phyloP scores from a whole-genome alignment of 2,113 vertebrate genomes.

The Seriola quinqueradiata region DNA sequence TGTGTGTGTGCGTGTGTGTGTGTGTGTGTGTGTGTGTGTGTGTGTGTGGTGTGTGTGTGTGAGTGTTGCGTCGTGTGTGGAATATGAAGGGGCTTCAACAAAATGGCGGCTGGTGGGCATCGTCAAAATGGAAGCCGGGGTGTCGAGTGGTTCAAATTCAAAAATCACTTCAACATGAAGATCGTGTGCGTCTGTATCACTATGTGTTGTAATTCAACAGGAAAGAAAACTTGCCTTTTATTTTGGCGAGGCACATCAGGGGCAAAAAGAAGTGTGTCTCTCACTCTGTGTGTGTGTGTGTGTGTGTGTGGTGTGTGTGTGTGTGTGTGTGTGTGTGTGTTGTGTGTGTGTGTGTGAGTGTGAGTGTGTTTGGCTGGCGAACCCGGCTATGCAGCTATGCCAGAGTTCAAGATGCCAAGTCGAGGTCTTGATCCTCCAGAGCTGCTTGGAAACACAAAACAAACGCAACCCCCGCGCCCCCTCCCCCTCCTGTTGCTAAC shows the following conservation, averaged over 20 bases:
- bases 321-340: slow-evolving; percentile 33
- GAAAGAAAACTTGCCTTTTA: slow-evolving; percentile 17
- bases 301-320: slow-evolving; percentile 40
- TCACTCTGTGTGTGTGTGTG: slow-evolving; percentile 21
- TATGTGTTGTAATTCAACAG: not conserved
- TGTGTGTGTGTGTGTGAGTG: slow-evolving; percentile 40
- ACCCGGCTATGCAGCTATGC: slow-evolving; percentile 71
- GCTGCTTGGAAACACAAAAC: slow-evolving; percentile 53
- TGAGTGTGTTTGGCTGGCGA: slow-evolving; percentile 31
- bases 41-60: slow-evolving; percentile 17
- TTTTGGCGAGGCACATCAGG: slow-evolving; percentile 12
- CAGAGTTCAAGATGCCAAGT: slow-evolving; percentile 90
- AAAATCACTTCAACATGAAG: not conserved
- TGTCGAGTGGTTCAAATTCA: not conserved
- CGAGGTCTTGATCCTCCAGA: slow-evolving; percentile 85
- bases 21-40: not conserved
- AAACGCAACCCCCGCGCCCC: slow-evolving; percentile 22
- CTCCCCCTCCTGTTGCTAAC: no score
- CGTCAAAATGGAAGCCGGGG: slow-evolving; percentile 79
- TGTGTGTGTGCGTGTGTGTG: slow-evolving; percentile 1
- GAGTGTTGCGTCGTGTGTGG: not conserved
- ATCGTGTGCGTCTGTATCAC: not conserved
- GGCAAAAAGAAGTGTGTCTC: not conserved
- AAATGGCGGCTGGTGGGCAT: slow-evolving; percentile 76
- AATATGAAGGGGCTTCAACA: slow-evolving; percentile 53